phyloP scores from a whole-genome alignment of 2,113 vertebrate genomes.

The Syngnathus typhle region DNA sequence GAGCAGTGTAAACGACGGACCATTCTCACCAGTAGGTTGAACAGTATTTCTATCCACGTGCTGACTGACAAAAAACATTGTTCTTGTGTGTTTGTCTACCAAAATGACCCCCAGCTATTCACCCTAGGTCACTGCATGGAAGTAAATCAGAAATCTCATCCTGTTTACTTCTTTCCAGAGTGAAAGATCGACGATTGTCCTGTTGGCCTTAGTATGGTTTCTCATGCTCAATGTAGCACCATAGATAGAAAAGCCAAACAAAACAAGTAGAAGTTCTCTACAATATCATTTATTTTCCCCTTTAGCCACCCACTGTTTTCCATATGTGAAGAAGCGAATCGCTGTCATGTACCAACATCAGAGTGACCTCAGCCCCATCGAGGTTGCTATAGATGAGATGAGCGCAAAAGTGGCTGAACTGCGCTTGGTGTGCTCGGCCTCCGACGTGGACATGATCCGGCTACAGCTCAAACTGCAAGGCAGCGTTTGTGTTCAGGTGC shows the following conservation, averaged over 20 bases:
- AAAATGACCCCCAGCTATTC: background rate
- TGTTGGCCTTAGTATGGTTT: background rate
- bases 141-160: too few relatives aligned
- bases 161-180: background rate
- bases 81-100: background rate
- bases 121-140: too few relatives aligned
- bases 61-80: background rate
- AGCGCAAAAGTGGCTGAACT: slow-evolving; percentile 89
- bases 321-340: slow-evolving; percentile 94
- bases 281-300: background rate
- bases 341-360: slow-evolving; percentile 98
- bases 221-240: background rate
- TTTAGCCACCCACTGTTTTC: slow-evolving; percentile 92
- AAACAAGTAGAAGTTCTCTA: background rate
- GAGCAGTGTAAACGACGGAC: slow-evolving; percentile 93
- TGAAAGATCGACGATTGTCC: background rate
- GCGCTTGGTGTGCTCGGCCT: slow-evolving; percentile 79
- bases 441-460: slow-evolving; percentile 98
- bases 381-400: slow-evolving; percentile 98
- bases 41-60: background rate
- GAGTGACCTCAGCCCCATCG: slow-evolving; percentile 91
- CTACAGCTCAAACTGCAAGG: slow-evolving; percentile 96
- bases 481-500: slow-evolving; percentile 85
- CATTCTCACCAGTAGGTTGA: slow-evolving; percentile 82
- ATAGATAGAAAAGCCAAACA: background rate